phyloP scores from a whole-genome alignment of 2,888 invertebrate genomes.

The Agonopterix alstromeriana region DNA sequence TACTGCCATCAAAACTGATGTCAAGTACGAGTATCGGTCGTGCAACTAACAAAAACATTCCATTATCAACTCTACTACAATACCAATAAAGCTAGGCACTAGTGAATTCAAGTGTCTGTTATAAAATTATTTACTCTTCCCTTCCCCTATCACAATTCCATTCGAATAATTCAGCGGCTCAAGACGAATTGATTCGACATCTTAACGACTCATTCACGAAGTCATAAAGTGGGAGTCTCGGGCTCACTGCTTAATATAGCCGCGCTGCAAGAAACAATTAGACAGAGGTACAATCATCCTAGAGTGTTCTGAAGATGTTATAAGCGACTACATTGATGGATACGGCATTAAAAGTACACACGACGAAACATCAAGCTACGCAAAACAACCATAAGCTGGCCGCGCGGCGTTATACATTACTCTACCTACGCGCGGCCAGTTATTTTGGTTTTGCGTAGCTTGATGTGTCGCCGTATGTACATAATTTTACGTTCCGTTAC shows the following conservation, averaged over 20 bases:
- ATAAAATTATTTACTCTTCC: constrained; percentile 22
- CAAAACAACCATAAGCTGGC: no score
- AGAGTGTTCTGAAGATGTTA: constrained; percentile 20
- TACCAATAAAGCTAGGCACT: not conserved
- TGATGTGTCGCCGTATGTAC: no score
- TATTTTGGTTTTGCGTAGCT: no score
- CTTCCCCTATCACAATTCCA: constrained; percentile 29
- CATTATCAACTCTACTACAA: no score
- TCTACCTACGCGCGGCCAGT: no score
- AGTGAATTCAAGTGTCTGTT: constrained; percentile 9
- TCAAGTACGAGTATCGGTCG: not conserved
- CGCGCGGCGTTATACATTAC: no score
- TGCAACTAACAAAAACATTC: no score
- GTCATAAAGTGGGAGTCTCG: constrained; percentile 63
- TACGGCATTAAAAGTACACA: no score
- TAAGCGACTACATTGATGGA: constrained; percentile 26
- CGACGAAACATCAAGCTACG: no score
- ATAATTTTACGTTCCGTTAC: no score
- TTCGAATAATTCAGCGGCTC: constrained; percentile 50
- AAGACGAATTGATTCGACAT: constrained; percentile 69
- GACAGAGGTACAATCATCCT: constrained; percentile 67
- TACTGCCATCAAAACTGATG: not conserved
- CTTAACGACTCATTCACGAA: constrained; percentile 70
- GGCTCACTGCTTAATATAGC: constrained; percentile 72
- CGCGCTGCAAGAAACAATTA: constrained; percentile 75